Evolutionary conservation across 2,113 vertebrate species (phyloP), one percentile per base, ranked within the genome.

Genomic region (Pundamilia nyererei): DNA sequence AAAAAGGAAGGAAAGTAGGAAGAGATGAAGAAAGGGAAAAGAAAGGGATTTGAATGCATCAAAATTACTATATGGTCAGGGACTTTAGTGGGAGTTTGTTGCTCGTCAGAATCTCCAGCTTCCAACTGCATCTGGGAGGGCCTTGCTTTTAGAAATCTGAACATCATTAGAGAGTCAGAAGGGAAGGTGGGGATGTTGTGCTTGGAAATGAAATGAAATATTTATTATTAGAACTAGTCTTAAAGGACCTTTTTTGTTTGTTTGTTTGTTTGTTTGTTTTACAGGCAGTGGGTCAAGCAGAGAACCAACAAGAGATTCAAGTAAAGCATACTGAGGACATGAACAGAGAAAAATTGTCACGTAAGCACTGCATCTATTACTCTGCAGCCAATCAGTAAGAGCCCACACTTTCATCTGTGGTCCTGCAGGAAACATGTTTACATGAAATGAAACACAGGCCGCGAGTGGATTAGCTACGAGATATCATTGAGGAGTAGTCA

Each of bases 341-440:
- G 42, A 7, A 82, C 42, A 40, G 42, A 38, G 45, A 31, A 33
- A 77, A 77, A 51, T 13, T 77, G 45, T 4, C 10, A n/a, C 2
- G 3, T 13, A 53, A 80, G 5, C 29, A 38, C 31, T 14, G n/a
- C 13, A 51, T 45, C 21, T 51, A 82, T 47, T 24, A 45, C 14
- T 60, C 56, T 56, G 83, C 51, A 68, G n/a, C 29, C 33, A 62
- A 79, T 85, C 49, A 54, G 33, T 87, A 38, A 65, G 29, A 72
- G 2, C 6, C 70, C 60, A 42, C 13, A 21, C 29, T 26, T 58
- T 83, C 79, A 15, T 29, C 5, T 80, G 82, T 79, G 85, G 68
- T 80, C 56, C 40, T 29, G 15, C 40, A 65, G 70, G 54, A 84
- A 82, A 85, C 87, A 86, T 79, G 81, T 88, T 90, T 85, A 88